phyloP scores from a whole-genome alignment of 2,113 vertebrate species.

The Platysteira castanea region DNA sequence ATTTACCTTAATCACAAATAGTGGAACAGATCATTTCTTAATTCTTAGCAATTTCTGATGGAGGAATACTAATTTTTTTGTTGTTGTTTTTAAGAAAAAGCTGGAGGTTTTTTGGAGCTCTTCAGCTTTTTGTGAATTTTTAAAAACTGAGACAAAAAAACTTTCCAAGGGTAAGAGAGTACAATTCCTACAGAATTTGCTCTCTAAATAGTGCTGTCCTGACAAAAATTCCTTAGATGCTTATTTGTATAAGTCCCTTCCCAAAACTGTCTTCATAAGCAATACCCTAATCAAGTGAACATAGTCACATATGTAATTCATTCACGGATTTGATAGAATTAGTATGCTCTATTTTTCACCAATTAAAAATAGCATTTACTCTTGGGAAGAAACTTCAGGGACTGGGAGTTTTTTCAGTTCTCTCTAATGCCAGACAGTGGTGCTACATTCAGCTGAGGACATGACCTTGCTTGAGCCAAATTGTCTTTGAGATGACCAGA shows the following conservation, averaged over 20 bases:
- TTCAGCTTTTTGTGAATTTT: background rate
- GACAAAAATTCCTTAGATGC: background rate
- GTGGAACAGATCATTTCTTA: background rate
- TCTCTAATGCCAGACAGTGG: background rate
- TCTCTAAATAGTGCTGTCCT: background rate
- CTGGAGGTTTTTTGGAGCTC: rapidly evolving
- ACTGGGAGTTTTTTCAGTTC: background rate
- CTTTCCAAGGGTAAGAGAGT: background rate
- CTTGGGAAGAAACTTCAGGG: constrained; percentile 34
- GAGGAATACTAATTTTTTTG: background rate
- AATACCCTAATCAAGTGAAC: constrained; percentile 35
- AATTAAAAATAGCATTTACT: constrained; percentile 47
- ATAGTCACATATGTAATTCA: constrained; percentile 54
- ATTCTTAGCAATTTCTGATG: background rate
- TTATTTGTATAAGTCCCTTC: background rate
- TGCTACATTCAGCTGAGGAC: background rate
- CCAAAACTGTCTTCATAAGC: constrained; percentile 36
- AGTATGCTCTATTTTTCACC: constrained; percentile 60
- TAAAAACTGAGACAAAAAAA: background rate
- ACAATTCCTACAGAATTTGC: background rate
- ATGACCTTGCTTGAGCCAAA: background rate
- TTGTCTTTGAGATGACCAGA: background rate
- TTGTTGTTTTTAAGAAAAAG: background rate
- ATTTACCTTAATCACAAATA: background rate
- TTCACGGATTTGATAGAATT: constrained; percentile 60